phyloP scores from a whole-genome alignment of 2,797 vertebrate species.

The Scomberomorus guttatus region DNA sequence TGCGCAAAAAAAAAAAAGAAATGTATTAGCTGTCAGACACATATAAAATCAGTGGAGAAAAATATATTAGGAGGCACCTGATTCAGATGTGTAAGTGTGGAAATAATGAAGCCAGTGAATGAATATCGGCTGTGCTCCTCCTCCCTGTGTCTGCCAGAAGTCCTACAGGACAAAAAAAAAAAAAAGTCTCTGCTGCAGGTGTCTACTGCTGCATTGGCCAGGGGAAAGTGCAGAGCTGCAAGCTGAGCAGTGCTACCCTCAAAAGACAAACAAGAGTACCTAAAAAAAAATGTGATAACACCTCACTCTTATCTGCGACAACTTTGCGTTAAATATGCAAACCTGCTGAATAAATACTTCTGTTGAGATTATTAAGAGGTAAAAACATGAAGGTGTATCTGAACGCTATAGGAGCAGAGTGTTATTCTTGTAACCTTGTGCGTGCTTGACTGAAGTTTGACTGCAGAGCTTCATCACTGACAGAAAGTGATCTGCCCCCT shows the following conservation, averaged over 20 bases:
- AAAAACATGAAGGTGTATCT: neutral
- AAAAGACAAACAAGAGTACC: neutral
- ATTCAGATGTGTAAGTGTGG: constrained; percentile 5
- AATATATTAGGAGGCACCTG: neutral
- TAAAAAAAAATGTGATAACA: neutral
- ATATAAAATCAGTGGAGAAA: neutral
- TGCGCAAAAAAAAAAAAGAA: no score
- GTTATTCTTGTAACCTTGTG: constrained; percentile 65
- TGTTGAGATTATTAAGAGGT: neutral
- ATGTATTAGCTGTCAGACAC: neutral
- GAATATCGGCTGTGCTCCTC: constrained; percentile 21
- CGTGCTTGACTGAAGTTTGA: constrained; percentile 58
- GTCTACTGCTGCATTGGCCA: constrained; percentile 64
- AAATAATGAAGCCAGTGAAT: constrained; percentile 9
- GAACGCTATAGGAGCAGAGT: constrained; percentile 5
- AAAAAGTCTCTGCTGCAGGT: constrained; percentile 50
- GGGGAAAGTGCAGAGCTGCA: constrained; percentile 52
- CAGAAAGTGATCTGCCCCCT: constrained; percentile 62
- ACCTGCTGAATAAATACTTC: neutral
- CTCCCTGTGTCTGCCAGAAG: constrained; percentile 36
- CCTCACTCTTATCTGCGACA: neutral
- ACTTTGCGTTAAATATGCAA: neutral
- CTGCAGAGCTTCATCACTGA: constrained; percentile 71
- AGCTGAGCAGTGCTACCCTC: constrained; percentile 28
- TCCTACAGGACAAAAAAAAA: constrained; percentile 28